Base-by-base conservation (phyloP, 2,797 vertebrate species). In the Oryzias dopingdopingensis region DNA sequence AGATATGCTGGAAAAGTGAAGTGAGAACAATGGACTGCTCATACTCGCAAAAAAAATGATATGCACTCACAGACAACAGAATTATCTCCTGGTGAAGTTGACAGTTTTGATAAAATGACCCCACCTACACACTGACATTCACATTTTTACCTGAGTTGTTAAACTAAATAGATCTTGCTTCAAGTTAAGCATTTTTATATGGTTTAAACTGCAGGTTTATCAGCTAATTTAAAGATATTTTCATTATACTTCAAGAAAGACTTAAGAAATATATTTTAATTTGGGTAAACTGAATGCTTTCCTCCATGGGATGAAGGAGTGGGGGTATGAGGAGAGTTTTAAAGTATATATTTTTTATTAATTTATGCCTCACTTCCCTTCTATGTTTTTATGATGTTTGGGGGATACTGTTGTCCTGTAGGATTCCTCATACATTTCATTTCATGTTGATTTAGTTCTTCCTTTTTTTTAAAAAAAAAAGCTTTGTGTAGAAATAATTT, bases 1-100 rank as follows among this genome's bases (percentile, higher is more conserved):
- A 85, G 72, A 76, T 67, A 64, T 70, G 61, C 48, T 22, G 56
- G 42, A 74, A 54, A 78, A 66, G 59, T 63, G 57, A 2, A 63
- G 52, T 14, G 48, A 57, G 62, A 66, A 56, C 62, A 42, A 51
- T 7, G 37, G n/a, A 53, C 7, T 49, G 37, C 51, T 12, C 14
- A 43, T 49, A 53, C 59, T 67, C 61, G 15, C 15, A 24, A 40
- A 42, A 43, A 59, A 67, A 59, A 40, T 57, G 50, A 8, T 54
- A 26, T 78, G 72, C 68, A 48, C 51, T 5, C 46, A 69, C 63
- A 72, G 59, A 72, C 50, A 61, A 14, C 24, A n/a, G 22, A 63
- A 52, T 37, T 44, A 26, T 53, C 43, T 26, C 18, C 52, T 47
- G 47, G 5, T 22, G 52, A 12, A 41, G n/a, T 17, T 47, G 20